These are phyloP conservation scores for Caranx melampygus DNA, from an alignment of 2,113 vertebrate genomes.

Conservation along the genomic window DNA sequence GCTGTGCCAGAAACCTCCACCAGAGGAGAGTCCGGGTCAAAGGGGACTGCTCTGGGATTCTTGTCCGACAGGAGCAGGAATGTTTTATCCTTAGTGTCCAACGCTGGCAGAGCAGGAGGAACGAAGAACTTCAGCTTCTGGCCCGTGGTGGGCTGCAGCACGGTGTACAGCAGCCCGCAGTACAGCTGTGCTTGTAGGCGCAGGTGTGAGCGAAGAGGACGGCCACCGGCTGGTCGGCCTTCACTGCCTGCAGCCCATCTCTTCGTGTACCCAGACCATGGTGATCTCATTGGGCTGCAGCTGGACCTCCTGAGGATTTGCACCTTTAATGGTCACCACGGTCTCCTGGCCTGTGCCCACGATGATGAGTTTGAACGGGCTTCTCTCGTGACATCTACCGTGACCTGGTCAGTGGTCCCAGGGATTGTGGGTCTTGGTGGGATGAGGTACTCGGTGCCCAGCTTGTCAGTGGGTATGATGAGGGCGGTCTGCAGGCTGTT, in stretches of 20 bases:
- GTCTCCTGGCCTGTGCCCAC: conserved; percentile 40
- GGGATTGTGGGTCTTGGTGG: conserved; percentile 35
- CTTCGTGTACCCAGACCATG: conserved; percentile 12
- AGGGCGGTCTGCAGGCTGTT: conserved; percentile 69
- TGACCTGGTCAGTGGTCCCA: neutral
- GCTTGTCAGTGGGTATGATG: conserved; percentile 41
- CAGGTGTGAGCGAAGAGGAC: conserved; percentile 78
- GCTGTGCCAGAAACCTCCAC: neutral
- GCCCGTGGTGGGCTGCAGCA: conserved; percentile 28
- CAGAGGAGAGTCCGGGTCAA: fast-evolving
- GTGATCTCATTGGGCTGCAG: neutral
- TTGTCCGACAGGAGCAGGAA: conserved; percentile 44
- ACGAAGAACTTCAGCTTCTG: conserved; percentile 36
- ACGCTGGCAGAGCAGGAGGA: conserved; percentile 9
- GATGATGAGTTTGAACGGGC: conserved; percentile 70
- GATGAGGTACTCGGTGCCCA: conserved; percentile 67
- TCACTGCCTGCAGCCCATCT: neutral
- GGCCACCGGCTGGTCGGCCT: neutral
- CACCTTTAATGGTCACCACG: neutral
- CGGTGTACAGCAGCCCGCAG: conserved; percentile 68
- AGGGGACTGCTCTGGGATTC: fast-evolving
- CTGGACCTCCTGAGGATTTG: fast-evolving
- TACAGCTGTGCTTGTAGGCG: conserved; percentile 24
- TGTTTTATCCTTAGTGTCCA: fast-evolving
- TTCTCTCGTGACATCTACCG: fast-evolving